Conservation (phyloP, 2,888 invertebrate genomes). For the Piscicola geometra region DNA sequence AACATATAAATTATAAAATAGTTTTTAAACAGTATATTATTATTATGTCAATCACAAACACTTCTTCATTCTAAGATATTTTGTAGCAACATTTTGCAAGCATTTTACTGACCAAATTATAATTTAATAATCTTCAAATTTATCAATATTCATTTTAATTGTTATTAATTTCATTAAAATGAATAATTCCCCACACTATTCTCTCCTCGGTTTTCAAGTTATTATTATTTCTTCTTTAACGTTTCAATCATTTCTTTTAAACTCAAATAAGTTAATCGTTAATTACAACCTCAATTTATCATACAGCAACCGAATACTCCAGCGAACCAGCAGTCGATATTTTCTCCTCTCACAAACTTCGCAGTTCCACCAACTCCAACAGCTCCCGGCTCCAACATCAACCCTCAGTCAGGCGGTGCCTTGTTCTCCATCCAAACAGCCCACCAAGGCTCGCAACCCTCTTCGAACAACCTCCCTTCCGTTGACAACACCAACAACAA, state of each 20-base stretch:
- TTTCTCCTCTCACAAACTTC: conserved; percentile 40
- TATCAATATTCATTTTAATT: too few species aligned
- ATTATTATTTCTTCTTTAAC: not conserved
- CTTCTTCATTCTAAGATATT: too few species aligned
- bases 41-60: too few species aligned
- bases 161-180: too few species aligned
- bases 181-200: conserved; percentile 33
- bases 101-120: too few species aligned
- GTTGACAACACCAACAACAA: conserved; percentile 53
- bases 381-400: conserved; percentile 34
- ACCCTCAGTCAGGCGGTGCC: conserved; percentile 16
- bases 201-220: conserved; percentile 31
- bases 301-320: conserved; percentile 34
- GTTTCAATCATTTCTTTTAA: not conserved
- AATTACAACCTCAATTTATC: too few species aligned
- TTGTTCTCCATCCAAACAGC: conserved; percentile 35
- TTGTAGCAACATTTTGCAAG: too few species aligned
- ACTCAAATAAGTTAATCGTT: not conserved
- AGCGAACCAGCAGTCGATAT: conserved; percentile 35
- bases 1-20: too few species aligned
- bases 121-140: too few species aligned
- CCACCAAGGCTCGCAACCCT: conserved; percentile 30
- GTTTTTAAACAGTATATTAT: too few species aligned
- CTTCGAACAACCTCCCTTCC: conserved; percentile 31
- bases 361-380: conserved; percentile 34